A percentile compares a stretch with the other conserved stretches of the same genome.
phyloP scores from a whole-genome alignment of 37 sponge, comb jelly and placozoan genomes.

The Geodia barretti region DNA sequence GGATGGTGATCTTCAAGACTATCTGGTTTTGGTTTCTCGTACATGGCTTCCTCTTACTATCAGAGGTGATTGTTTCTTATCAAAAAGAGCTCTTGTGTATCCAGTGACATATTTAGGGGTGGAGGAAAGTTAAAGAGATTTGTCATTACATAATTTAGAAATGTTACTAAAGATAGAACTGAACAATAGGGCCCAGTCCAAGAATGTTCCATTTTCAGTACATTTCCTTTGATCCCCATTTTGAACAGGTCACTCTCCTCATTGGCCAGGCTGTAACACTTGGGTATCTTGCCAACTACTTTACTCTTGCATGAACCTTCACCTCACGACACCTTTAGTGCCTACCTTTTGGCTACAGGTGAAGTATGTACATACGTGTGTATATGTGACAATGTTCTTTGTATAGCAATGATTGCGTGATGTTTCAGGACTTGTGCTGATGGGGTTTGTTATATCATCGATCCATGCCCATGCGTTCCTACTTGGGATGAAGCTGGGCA shows the following conservation, averaged over 20 bases:
- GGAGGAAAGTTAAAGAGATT: no score
- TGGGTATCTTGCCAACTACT: constrained; percentile 64
- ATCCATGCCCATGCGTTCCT: constrained; percentile 43
- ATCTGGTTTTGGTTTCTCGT: constrained; percentile 42
- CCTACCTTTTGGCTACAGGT: constrained; percentile 68
- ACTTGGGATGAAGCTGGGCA: constrained; percentile 39
- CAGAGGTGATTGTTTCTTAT: constrained; percentile 23
- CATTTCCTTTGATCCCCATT: no score
- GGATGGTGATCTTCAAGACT: constrained; percentile 41
- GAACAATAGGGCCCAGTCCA: no score
- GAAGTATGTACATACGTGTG: background rate
- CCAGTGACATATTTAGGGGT: no score
- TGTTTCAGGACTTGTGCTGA: constrained; percentile 40
- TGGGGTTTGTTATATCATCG: constrained; percentile 4
- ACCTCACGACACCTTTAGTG: constrained; percentile 31
- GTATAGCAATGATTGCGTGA: background rate
- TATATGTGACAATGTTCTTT: no score
- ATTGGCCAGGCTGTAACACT: constrained; percentile 57
- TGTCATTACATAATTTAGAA: no score
- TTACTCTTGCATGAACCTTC: constrained; percentile 26
- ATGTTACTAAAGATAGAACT: no score
- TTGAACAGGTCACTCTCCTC: constrained; percentile 25
- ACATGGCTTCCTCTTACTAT: constrained; percentile 22
- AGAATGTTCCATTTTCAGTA: no score
- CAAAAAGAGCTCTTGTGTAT: background rate